Base-by-base conservation (phyloP, 35 echinoderm and acorn worm species). In the Apostichopus parvimensis region DNA sequence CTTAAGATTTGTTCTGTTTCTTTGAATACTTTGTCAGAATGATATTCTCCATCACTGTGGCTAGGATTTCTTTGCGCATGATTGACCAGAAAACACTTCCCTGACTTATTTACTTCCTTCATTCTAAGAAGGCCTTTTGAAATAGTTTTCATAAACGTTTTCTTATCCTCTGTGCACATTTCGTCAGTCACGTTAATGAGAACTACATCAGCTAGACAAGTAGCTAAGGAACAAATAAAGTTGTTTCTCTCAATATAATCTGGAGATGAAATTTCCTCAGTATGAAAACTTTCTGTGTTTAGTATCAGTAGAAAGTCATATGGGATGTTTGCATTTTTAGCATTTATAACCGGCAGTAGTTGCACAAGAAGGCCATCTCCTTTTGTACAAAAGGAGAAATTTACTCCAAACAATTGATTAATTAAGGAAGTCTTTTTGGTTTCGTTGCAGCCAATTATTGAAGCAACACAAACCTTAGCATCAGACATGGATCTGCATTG, bases 401-500 rank as follows among this genome's bases (percentile, higher is more conserved):
- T 88, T 21, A 88, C 86, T 64, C 86, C 86, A 88, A 88, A 88
- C 61, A 88, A 88, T 10, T 34, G 15, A 17, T 88, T 88, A 45
- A 88, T 57, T 24, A 88, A 71, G 21, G 86, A 64, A 1, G 86
- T 64, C 15, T 88, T 88, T 8, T 21, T 64, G 13, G 24, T 88
- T 8, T 61, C 62, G 34, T 57, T 57, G 9, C 86, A 45, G 17
- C 86, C 86, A 52, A 88, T 23, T 23, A 88, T 71, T 6, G 86
- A 88, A 18, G 71, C 60, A 26, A 88, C 86, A 4, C 86, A 14
- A 3, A 88, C 61, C 22, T 13, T 72, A 71, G 12, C 0, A 12
- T 71, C 17, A 34, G 14, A 11, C 1, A 71, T 59, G 4, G 17
- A 20, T n/a, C 28, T 71, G 17, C 8, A 13, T 17, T 88, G 56